Percentiles rank a stretch among this genome's conserved stretches.
Conservation (phyloP, 2,113 vertebrate genomes). For the Brienomyrus brachyistius region DNA sequence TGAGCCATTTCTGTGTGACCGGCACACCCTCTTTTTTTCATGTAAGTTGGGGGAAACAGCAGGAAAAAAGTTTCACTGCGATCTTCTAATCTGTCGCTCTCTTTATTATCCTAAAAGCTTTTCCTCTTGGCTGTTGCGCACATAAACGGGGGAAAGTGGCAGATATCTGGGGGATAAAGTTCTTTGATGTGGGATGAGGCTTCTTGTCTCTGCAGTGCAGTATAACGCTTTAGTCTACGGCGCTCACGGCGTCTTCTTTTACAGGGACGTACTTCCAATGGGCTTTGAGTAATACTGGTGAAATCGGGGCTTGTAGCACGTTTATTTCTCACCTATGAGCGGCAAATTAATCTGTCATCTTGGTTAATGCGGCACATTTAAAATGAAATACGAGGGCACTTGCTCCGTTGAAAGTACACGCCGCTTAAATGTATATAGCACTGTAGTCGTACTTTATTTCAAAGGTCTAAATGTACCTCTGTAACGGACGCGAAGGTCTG, state of each 20-base stretch:
- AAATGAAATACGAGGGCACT: neutral
- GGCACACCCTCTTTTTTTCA: neutral
- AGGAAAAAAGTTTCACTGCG: neutral
- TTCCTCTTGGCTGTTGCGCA: neutral
- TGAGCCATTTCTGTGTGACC: neutral
- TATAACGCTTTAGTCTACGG: neutral
- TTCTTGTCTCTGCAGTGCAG: neutral
- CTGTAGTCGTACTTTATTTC: neutral
- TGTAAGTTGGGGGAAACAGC: neutral
- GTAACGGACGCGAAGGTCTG: neutral
- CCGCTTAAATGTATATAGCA: neutral
- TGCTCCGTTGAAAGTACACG: neutral
- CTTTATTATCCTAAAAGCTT: neutral
- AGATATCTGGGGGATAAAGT: neutral
- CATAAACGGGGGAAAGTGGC: neutral
- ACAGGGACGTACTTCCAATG: neutral
- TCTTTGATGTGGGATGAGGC: neutral
- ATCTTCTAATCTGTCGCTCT: neutral
- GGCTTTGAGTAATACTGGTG: neutral
- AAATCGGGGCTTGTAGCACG: neutral
- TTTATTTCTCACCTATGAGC: neutral
- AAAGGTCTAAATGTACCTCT: neutral
- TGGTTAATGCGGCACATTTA: neutral
- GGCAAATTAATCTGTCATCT: neutral
- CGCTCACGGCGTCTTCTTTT: neutral